Conservation (phyloP, 2,113 vertebrate species). For the Canis aureus region DNA sequence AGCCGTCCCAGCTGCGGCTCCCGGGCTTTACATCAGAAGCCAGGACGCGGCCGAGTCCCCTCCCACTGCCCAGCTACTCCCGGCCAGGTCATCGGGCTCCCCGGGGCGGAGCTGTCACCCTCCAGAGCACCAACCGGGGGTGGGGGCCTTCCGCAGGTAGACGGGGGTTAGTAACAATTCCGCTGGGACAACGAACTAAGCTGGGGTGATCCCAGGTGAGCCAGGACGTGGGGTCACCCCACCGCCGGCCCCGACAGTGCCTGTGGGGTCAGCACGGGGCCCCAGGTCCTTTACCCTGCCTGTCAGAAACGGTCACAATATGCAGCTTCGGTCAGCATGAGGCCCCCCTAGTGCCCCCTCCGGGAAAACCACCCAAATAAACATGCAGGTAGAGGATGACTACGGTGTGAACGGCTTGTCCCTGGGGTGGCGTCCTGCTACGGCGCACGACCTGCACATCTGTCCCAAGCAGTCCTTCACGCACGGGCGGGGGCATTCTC, state of each 20-base stretch:
- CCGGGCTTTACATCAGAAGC: no score
- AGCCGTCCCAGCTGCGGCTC: rapidly evolving
- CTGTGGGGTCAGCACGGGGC: rapidly evolving
- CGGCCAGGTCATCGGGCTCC: rapidly evolving
- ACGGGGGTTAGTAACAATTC: rapidly evolving
- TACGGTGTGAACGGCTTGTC: rapidly evolving
- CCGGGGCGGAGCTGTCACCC: neutral
- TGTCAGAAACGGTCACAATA: neutral
- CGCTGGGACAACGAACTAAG: rapidly evolving
- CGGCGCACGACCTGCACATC: rapidly evolving
- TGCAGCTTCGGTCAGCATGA: neutral
- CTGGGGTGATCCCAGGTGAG: neutral
- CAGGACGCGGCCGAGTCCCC: no score
- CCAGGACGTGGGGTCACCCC: rapidly evolving
- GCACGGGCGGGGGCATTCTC: rapidly evolving
- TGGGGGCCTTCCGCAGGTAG: neutral
- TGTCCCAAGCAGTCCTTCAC: neutral
- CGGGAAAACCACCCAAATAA: constrained; percentile 26
- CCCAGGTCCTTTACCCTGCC: neutral
- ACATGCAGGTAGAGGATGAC: neutral
- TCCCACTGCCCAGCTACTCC: no score
- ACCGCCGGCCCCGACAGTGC: rapidly evolving
- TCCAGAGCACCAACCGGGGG: rapidly evolving
- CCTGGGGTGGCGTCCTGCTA: rapidly evolving
- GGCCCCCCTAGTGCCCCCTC: neutral